A percentile compares a stretch with the other conserved stretches of the same genome.
Conservation (phyloP, 2,113 vertebrate genomes). For the Machaerirhynchus nigripectus region DNA sequence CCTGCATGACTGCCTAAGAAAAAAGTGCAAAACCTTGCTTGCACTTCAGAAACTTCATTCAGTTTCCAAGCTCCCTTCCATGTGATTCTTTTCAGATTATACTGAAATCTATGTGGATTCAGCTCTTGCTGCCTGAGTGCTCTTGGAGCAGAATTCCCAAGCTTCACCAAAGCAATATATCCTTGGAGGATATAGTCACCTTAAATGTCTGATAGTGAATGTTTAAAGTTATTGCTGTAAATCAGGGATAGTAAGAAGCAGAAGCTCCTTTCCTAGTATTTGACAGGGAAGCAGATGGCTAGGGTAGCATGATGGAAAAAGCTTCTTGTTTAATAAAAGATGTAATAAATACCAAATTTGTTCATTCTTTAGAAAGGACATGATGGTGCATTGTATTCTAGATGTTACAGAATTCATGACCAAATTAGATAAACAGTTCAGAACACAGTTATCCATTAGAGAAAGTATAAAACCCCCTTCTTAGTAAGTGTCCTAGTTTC, state of each 20-base stretch:
- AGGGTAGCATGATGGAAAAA: neutral
- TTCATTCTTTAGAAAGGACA: neutral
- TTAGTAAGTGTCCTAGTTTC: neutral
- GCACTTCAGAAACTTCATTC: neutral
- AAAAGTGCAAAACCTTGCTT: neutral
- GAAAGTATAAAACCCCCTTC: neutral
- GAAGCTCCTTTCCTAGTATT: neutral
- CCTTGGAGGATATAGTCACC: neutral
- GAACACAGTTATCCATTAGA: neutral
- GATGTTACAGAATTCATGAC: neutral
- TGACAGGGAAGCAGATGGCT: neutral
- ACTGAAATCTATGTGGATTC: neutral
- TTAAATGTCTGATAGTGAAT: neutral
- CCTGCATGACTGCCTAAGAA: neutral
- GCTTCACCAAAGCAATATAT: neutral
- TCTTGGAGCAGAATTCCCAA: neutral
- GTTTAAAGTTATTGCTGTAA: neutral
- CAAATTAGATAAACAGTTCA: neutral
- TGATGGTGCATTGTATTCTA: neutral
- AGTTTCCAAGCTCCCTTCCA: neutral
- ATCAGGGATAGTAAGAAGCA: neutral
- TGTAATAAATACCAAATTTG: neutral
- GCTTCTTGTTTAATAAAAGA: neutral
- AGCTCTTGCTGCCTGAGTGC: neutral
- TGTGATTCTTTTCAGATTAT: neutral